Conservation (phyloP, 2,888 invertebrate species). For the Tipula confusa region DNA sequence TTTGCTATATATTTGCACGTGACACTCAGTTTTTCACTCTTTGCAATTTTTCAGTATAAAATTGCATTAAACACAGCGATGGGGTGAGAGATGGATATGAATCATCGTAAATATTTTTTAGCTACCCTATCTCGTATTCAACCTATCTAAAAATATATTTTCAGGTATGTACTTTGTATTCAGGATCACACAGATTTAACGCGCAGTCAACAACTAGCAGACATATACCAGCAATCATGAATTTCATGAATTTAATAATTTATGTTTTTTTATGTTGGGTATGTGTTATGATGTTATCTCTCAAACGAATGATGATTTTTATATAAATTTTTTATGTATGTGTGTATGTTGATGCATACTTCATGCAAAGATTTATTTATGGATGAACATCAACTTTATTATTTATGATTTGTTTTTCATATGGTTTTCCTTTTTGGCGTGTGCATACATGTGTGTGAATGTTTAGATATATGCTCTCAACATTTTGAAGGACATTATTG, state of each 20-base stretch:
- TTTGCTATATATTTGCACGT: neutral
- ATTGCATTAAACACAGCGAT: neutral
- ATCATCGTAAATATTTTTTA: neutral
- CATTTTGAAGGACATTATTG: neutral
- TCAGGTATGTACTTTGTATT: neutral
- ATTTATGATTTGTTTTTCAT: neutral
- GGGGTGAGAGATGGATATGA: neutral
- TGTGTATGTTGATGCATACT: neutral
- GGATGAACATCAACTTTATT: neutral
- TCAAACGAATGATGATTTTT: neutral
- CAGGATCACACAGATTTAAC: slow-evolving; percentile 1
- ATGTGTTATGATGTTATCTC: neutral
- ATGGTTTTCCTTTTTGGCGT: neutral
- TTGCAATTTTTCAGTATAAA: neutral
- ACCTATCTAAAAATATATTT: neutral
- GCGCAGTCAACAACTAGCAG: neutral
- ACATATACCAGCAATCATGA: neutral
- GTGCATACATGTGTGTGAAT: neutral
- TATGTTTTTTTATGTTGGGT: neutral
- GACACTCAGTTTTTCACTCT: neutral
- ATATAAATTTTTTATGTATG: neutral
- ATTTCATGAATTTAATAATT: neutral
- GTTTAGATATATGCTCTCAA: neutral
- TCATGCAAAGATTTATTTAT: neutral
- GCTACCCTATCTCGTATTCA: neutral